Conservation (phyloP, 2,797 vertebrate species). For the Dermochelys coriacea region DNA sequence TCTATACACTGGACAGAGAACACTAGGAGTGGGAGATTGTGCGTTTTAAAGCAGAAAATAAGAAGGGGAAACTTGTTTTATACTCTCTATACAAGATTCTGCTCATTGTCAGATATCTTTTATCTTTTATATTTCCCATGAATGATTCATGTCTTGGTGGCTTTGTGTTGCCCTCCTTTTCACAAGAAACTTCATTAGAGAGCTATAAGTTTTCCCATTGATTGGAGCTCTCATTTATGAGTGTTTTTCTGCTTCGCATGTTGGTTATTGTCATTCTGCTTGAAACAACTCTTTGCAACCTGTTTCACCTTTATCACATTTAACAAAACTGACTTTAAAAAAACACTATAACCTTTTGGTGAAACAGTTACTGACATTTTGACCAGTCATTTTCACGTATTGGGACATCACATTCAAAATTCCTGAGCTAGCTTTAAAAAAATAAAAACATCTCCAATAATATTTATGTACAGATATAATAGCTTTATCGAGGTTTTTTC, state of each 20-base stretch:
- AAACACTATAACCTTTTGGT: constrained; percentile 78
- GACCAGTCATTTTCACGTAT: constrained; percentile 64
- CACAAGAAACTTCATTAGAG: constrained; percentile 90
- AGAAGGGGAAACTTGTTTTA: constrained; percentile 92
- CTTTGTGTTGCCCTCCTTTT: constrained; percentile 89
- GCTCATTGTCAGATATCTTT: constrained; percentile 94
- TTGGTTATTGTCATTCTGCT: constrained; percentile 82
- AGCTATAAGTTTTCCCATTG: constrained; percentile 89
- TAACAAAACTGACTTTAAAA: constrained; percentile 77
- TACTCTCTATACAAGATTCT: constrained; percentile 92
- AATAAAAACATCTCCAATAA: not conserved
- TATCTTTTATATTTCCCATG: constrained; percentile 96
- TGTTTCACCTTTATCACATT: constrained; percentile 79
- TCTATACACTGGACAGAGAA: constrained; percentile 90
- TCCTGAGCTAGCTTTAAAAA: not conserved
- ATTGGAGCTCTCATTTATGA: constrained; percentile 85
- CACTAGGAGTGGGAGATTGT: constrained; percentile 88
- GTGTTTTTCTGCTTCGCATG: constrained; percentile 82
- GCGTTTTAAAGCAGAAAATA: constrained; percentile 91
- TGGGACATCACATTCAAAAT: constrained; percentile 46
- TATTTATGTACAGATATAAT: not conserved
- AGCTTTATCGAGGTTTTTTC: constrained; percentile 6
- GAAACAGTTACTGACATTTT: constrained; percentile 74
- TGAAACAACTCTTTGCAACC: constrained; percentile 81
- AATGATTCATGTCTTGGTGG: constrained; percentile 92